Base-by-base conservation (phyloP, 2,888 invertebrate species). In the Diabrotica balteata region DNA sequence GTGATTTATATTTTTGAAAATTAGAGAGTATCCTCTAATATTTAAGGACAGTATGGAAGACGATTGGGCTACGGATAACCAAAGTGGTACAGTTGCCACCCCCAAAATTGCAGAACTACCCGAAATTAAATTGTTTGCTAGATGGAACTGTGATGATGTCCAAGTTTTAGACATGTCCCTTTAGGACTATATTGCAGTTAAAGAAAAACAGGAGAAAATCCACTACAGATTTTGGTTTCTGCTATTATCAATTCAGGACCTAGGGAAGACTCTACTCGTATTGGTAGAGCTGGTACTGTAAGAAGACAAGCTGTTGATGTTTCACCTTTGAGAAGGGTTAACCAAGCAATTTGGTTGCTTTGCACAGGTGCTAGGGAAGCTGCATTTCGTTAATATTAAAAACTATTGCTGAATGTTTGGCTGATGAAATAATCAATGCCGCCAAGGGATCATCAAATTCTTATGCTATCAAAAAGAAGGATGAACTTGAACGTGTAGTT, bases 401-500 rank as follows among this genome's bases (percentile, higher is more conserved):
- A 87, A 98, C 98, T 60, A 99, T 99, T 82, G 98, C 99, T 70
- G 99, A 99, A 86, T 99, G 99, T 86, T 90, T 99, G 80, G 98
- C 99, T 83, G 99, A 99, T 89, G 99, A 99, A 86, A 91, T 99
- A 67, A 99, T 99, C 85, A 99, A 99, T 83, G 99, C 99, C 77
- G 98, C 98, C 61, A 99, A 98, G 91, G 93, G 99, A 76, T 99
- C 98, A 73, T 98, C 98, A 72, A 99, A 99, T 88, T 98, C 98
- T 50, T 98, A 99, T 82, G 99, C 99, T 78, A 99, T 99, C 87
- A 99, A 99, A 90, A 99, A 99, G 91, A 99, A 99, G 88, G 99
- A 99, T 86, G 99, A 99, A 88, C 89, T 99, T 86, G 99, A 99
- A 88, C 96, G 99, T 90, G 99, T 99, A 79, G 99, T 99, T 84